Evolutionary conservation across 2,113 vertebrate genomes (phyloP).

Genomic region (Callithrix jacchus): DNA sequence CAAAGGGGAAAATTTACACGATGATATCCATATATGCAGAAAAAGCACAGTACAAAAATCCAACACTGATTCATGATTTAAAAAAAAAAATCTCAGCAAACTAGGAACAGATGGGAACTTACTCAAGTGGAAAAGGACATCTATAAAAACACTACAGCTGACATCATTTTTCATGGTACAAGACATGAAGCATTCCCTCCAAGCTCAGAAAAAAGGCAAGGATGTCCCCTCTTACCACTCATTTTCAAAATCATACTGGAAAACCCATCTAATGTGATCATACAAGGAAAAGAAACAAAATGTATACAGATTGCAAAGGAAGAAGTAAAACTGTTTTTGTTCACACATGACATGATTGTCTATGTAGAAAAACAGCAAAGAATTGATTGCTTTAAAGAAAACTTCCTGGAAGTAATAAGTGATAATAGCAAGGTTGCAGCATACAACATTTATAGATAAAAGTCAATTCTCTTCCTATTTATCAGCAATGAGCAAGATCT

Average conservation of each 20-base stretch:
- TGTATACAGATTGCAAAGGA: background rate
- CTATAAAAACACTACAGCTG: background rate
- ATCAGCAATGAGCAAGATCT: background rate
- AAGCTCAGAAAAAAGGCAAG: background rate
- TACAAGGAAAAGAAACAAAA: background rate
- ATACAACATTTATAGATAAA: background rate
- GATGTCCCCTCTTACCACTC: background rate
- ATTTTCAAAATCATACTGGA: background rate
- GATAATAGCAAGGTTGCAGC: background rate
- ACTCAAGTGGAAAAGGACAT: background rate
- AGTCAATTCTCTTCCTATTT: background rate
- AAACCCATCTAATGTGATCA: background rate
- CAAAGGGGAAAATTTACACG: background rate
- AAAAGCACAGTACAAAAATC: constrained; percentile 12
- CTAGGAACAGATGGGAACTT: background rate
- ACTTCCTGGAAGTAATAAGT: background rate
- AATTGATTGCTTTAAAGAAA: background rate
- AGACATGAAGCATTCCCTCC: background rate
- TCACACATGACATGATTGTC: background rate
- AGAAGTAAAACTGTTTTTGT: background rate
- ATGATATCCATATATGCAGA: background rate
- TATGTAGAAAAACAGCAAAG: background rate
- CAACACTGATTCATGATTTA: background rate
- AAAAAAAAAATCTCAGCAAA: background rate
- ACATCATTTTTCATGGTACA: background rate